Evolutionary conservation across 2,888 invertebrate species (phyloP).

Genomic region (Eupithecia vulgata): DNA sequence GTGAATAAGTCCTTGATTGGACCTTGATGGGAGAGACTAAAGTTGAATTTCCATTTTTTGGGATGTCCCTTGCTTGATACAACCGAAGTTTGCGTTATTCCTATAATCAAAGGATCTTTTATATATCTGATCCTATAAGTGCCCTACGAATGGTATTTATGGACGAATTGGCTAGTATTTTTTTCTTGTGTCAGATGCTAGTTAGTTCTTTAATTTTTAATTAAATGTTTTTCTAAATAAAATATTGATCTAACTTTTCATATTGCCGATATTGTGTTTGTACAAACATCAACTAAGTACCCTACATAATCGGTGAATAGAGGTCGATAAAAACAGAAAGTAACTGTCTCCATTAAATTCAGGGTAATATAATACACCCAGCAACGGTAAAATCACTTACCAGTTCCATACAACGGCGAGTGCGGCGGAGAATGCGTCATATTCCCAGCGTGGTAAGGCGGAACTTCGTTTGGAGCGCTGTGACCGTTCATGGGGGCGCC

Average conservation of each 20-base stretch:
- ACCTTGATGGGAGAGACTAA: neutral
- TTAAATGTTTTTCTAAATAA: neutral
- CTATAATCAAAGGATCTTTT: neutral
- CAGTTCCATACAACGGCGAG: slow-evolving; percentile 83
- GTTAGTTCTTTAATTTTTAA: neutral
- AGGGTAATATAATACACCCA: neutral
- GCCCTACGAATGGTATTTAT: neutral
- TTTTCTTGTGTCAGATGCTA: neutral
- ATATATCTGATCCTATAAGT: neutral
- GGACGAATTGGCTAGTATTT: neutral
- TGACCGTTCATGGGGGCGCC: slow-evolving; percentile 61
- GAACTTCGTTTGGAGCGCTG: slow-evolving; percentile 63
- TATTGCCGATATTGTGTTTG: too few relatives aligned
- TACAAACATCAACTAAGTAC: too few relatives aligned
- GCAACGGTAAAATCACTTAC: slow-evolving; percentile 48
- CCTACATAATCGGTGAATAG: neutral
- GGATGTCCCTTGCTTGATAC: neutral
- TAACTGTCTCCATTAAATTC: neutral
- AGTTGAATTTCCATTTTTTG: neutral
- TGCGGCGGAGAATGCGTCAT: slow-evolving; percentile 79
- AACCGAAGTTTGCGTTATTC: neutral
- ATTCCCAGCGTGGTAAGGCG: slow-evolving; percentile 70
- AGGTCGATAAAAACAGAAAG: neutral
- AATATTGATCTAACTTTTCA: neutral
- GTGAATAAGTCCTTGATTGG: neutral